These are phyloP conservation scores for Rhodophaea formosa DNA, from an alignment of 2,888 invertebrate genomes.

Conservation along the genomic window DNA sequence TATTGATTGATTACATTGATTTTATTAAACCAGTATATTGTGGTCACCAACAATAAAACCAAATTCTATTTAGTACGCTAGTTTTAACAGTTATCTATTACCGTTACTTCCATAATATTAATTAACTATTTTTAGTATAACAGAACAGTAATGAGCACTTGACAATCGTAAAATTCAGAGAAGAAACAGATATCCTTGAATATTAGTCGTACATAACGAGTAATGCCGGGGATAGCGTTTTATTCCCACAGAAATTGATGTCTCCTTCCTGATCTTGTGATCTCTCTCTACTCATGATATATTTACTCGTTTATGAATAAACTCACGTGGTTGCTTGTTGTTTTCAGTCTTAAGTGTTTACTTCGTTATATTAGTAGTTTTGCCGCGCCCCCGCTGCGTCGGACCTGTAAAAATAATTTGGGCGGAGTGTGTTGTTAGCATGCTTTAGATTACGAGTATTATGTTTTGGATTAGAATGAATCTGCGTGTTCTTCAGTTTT, in stretches of 20 bases:
- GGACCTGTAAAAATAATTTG: neutral
- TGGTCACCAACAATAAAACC: neutral
- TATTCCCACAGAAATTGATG: neutral
- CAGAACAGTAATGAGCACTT: neutral
- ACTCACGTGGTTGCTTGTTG: conserved; percentile 3
- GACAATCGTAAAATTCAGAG: neutral
- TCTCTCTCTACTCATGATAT: too few relatives aligned
- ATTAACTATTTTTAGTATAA: neutral
- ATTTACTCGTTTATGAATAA: neutral
- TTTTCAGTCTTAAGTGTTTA: conserved; percentile 7
- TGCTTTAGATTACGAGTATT: too few relatives aligned
- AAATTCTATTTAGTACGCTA: neutral
- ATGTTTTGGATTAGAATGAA: too few relatives aligned
- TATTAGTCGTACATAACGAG: too few relatives aligned
- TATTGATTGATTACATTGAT: neutral
- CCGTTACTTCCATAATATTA: neutral
- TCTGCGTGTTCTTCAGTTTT: too few relatives aligned
- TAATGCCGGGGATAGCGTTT: neutral
- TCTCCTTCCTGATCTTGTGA: neutral
- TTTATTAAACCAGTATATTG: neutral
- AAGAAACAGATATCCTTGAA: neutral
- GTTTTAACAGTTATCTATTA: too few relatives aligned
- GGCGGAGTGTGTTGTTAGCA: neutral
- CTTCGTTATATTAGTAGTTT: neutral
- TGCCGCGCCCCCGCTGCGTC: neutral